Evolutionary conservation across 1,140 invertebrate genomes (phyloP).

Genomic region (Rhopalosiphum maidis): DNA sequence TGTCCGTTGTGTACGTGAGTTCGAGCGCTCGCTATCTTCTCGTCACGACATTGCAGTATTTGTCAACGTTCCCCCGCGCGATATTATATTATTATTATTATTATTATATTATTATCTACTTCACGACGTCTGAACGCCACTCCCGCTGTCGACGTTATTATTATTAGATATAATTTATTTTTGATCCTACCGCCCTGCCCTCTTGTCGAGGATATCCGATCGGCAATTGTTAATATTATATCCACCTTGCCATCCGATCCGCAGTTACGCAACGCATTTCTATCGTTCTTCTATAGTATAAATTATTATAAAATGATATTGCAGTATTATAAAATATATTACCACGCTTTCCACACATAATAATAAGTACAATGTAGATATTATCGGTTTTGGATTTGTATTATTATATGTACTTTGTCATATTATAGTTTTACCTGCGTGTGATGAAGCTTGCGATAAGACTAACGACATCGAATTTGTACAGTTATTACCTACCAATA

Average conservation of each 20-base stretch:
- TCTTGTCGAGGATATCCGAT: not conserved
- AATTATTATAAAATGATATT: not conserved
- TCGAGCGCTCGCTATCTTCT: not conserved
- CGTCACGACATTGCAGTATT: conserved; percentile 53
- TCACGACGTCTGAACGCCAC: not conserved
- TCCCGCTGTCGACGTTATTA: not conserved
- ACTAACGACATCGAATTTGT: not conserved
- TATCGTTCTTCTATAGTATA: not conserved
- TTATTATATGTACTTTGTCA: not conserved
- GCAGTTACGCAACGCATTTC: not conserved
- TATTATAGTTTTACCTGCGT: not conserved
- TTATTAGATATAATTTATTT: not conserved
- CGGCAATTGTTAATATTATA: not conserved
- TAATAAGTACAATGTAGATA: not conserved
- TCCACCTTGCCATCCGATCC: not conserved
- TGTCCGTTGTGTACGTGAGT: not conserved
- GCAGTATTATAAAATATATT: not conserved
- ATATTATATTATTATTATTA: not conserved
- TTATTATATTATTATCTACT: not conserved
- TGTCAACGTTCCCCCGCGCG: conserved; percentile 20
- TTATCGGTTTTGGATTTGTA: not conserved
- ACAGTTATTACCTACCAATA: not conserved
- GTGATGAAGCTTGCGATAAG: not conserved
- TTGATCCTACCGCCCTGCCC: not conserved
- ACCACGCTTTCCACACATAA: not conserved